A percentile compares a stretch with the other conserved stretches of the same genome.
Evolutionary conservation across 2,797 vertebrate species (phyloP).

Genomic region (Rousettus madagascariensis): DNA sequence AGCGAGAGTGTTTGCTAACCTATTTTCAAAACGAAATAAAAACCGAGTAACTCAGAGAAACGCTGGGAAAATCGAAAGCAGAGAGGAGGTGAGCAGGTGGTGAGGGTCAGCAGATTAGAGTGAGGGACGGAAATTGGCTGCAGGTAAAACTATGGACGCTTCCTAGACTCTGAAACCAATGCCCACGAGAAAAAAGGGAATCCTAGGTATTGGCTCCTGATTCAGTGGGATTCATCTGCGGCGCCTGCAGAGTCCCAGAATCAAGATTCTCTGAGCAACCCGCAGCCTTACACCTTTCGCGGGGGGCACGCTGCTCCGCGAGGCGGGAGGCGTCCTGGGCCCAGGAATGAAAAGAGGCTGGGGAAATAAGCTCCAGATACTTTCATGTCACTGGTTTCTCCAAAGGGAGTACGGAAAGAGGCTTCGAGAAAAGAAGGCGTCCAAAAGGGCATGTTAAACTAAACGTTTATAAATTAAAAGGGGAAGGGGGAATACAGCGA

Average conservation of each 20-base stretch:
- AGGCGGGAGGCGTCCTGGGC: accelerated
- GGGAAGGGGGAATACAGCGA: slow-evolving; percentile 77
- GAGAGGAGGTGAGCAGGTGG: accelerated
- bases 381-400: background rate
- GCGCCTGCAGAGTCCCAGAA: background rate
- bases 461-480: slow-evolving; percentile 89
- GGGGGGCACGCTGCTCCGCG: accelerated
- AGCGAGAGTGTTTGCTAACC: background rate
- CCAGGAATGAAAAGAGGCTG: no score
- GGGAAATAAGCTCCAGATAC: background rate
- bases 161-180: background rate
- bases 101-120: background rate
- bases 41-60: background rate
- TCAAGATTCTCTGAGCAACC: background rate
- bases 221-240: background rate
- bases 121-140: background rate
- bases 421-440: slow-evolving; percentile 73
- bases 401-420: background rate
- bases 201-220: background rate
- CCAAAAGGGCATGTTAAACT: slow-evolving; percentile 72
- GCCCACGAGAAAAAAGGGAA: background rate
- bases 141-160: background rate
- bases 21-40: background rate
- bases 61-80: background rate
- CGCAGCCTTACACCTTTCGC: background rate